Conservation (phyloP, 2,888 invertebrate genomes). For the Athetis lepigone region DNA sequence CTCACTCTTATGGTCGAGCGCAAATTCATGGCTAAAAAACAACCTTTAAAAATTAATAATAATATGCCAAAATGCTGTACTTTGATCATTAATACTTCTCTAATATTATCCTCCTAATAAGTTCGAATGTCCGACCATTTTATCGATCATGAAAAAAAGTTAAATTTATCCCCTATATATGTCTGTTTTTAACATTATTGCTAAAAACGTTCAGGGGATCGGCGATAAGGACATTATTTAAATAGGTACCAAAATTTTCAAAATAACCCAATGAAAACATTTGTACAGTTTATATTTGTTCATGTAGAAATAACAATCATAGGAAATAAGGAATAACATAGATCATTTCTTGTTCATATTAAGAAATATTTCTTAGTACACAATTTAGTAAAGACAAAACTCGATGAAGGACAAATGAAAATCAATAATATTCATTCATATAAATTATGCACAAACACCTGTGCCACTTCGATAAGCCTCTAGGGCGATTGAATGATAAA, state of each 20-base stretch:
- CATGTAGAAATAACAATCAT: too few species aligned
- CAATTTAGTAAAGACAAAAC: not conserved
- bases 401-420: constrained; percentile 23
- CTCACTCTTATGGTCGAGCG: not conserved
- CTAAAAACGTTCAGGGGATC: constrained; percentile 10
- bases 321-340: not conserved
- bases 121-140: not conserved
- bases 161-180: constrained; percentile 3
- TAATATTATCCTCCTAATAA: too few species aligned
- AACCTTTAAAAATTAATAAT: too few species aligned
- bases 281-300: too few species aligned
- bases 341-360: too few species aligned
- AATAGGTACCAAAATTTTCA: constrained; percentile 5
- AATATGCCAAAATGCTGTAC: too few species aligned
- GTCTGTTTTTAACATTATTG: constrained; percentile 14
- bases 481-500: constrained; percentile 34
- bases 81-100: too few species aligned
- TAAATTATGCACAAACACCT: constrained; percentile 39
- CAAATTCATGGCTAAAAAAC: too few species aligned
- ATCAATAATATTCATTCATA: constrained; percentile 58
- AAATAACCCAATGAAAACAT: too few species aligned
- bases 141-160: not conserved
- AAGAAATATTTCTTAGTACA: not conserved
- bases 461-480: not conserved
- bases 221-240: constrained; percentile 29